Conservation (phyloP, 1,140 invertebrate genomes). For the Anagrus nilaparvatae region DNA sequence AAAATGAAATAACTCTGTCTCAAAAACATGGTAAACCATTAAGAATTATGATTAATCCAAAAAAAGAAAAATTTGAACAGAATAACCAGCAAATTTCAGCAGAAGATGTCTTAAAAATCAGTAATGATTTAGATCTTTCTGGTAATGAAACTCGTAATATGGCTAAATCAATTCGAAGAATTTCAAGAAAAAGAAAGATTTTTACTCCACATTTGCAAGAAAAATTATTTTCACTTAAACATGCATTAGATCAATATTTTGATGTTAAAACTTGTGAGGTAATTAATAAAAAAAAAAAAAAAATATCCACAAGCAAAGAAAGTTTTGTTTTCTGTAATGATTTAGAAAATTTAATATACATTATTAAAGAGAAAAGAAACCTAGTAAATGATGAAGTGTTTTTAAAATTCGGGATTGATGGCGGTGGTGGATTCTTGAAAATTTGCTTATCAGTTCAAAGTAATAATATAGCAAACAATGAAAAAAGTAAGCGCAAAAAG, state of each 20-base stretch:
- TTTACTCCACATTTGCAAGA: no score
- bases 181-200: no score
- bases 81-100: no score
- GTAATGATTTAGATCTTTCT: no score
- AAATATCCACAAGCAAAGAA: background rate
- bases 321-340: slow-evolving; percentile 1
- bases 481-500: background rate
- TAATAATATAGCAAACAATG: background rate
- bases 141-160: no score
- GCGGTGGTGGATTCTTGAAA: slow-evolving; percentile 11
- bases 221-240: no score
- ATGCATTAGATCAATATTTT: slow-evolving; percentile 1
- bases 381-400: background rate
- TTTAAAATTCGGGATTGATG: slow-evolving; percentile 10
- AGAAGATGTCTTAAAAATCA: no score
- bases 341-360: background rate
- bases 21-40: no score
- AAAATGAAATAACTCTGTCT: no score
- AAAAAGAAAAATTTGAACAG: no score
- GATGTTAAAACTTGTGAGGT: background rate
- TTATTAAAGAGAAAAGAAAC: background rate
- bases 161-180: no score
- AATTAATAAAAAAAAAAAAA: background rate
- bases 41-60: no score
- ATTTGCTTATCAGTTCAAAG: slow-evolving; percentile 9